Evolutionary conservation across 2,797 vertebrate species (phyloP), one percentile per base, ranked within the genome.

Genomic region (Setipinna tenuifilis): DNA sequence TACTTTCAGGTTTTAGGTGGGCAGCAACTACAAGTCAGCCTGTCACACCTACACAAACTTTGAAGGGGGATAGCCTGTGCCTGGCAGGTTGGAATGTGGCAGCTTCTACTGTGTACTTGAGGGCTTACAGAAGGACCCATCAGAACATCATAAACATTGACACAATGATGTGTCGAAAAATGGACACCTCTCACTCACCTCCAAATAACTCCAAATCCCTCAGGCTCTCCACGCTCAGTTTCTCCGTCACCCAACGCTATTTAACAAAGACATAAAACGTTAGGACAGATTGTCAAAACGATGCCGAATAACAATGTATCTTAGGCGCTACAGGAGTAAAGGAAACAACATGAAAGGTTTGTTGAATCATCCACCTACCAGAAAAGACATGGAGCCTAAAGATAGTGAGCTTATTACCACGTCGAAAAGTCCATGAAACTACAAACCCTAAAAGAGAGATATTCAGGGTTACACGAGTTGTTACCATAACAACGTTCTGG

Each of bases 201-300:
- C 97, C 97, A 89, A 99, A 99, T 86, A 99, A 96, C 92, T 99
- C 98, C 89, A 99, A 96, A 93, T 99, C 98, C 94, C 98, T 97
- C 92, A 99, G 96, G 91, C 98, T 98, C 95, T 99, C 98, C 96
- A 99, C 97, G 94, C 98, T 99, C 95, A 99, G 96, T 94, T 98
- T 99, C 93, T 99, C 98, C 90, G 98, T 97, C 91, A 99, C 97
- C 98, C 98, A 99, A 91, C 98, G 97, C 98, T 99, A 95, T 93
- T 84, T 92, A 85, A 92, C 82, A 92, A n/a, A 91, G 84, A 87
- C 16, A 78, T 19, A 78, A 78, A n/a, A 21, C 58, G 21, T 59
- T 54, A 54, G 83, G 19, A 3, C 58, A 59, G 58, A 21, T 59
- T 19, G 21, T 59, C 14, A 59, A 19, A 59, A 21, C 0, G 3